Base-by-base conservation (phyloP, 2,888 invertebrate species). In the Aleiodes testaceus region DNA sequence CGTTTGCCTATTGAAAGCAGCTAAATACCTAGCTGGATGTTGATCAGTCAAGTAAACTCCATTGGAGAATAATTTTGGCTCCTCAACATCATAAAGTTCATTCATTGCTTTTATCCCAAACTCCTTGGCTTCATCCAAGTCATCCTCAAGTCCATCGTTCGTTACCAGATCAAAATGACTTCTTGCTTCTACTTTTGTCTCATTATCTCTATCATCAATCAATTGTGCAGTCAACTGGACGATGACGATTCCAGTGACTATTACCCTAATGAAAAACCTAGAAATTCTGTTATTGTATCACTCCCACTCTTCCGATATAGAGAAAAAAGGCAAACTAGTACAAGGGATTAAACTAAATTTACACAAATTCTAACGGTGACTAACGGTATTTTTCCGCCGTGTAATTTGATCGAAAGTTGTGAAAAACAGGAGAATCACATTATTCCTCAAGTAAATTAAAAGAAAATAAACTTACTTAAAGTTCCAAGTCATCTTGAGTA, bases 1-100 rank as follows among this genome's bases (percentile, higher is more conserved):
- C 1, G 90, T 89, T 20, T 93, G 93, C 1, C 91, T 90, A 83
- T 93, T 93, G 87, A 94, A 94, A 0, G 92, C 91, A 0, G 93
- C 93, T 61, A 93, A 91, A 82, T 91, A 92, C 11, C 90, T 90
- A 0, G 92, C 93, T 5, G 94, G 93, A 80, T 93, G 91, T 59
- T 90, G 90, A 59, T 89, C 88, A 18, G 90, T 89, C 74, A 94
- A 85, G 88, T 90, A 91, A 4, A 93, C 85, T 59, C 93, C 52
- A 69, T 67, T 67, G 5, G 44, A 61, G 61, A 91, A 93, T 82
- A 89, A 90, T 73, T 87, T 89, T 79, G 87, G 92, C 87, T 90
- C 92, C 81, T 89, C 91, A 81, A 88, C 87, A 79, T 89, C 88
- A 78, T 92, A 91, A 18, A 94, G 85, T 70, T 93, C 90, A 75